Evolutionary conservation across 2,113 vertebrate genomes (phyloP).

Genomic region (Halichoerus grypus): DNA sequence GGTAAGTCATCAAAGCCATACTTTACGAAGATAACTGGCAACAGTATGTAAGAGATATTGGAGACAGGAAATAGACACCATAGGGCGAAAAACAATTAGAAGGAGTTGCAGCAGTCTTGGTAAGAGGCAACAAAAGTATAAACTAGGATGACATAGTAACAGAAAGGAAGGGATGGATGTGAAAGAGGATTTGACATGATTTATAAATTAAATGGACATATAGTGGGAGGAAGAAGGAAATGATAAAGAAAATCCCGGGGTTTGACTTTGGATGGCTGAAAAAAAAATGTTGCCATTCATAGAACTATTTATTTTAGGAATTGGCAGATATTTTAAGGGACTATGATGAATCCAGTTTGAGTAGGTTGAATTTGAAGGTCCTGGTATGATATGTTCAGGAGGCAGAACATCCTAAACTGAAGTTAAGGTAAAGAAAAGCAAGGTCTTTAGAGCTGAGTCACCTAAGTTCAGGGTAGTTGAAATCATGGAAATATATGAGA

Average conservation of each 20-base stretch:
- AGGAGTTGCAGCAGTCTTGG: neutral
- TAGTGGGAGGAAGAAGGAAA: neutral
- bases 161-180: neutral
- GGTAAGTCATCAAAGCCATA: constrained; percentile 34
- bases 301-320: constrained; percentile 9
- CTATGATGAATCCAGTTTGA: neutral
- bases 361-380: constrained; percentile 8
- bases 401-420: neutral
- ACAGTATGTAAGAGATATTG: neutral
- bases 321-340: neutral
- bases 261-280: neutral
- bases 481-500: neutral
- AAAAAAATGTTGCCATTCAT: constrained; percentile 12
- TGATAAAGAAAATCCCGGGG: neutral
- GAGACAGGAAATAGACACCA: neutral
- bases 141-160: neutral
- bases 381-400: neutral
- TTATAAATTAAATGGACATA: neutral
- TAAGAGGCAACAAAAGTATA: neutral
- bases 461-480: neutral
- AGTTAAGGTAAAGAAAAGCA: neutral
- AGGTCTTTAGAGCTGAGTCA: neutral
- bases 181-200: neutral
- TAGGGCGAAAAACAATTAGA: neutral
- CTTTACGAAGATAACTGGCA: neutral